These are phyloP conservation scores for Phataginus tetradactyla DNA, from an alignment of 2,797 vertebrate genomes.

Conservation along the genomic window DNA sequence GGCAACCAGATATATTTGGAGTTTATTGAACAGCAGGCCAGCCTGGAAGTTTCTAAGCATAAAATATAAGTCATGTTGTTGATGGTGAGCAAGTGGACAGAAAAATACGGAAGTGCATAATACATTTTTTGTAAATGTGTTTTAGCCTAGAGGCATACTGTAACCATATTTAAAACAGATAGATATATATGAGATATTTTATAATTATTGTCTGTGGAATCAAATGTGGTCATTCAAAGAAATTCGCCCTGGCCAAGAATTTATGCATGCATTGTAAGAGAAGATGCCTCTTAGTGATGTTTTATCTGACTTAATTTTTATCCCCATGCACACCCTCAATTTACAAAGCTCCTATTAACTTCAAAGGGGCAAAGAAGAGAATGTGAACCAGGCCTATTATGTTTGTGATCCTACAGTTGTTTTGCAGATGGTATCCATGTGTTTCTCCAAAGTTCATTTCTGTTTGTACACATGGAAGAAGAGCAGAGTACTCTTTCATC, in stretches of 20 bases:
- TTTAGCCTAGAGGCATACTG: neutral
- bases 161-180: slow-evolving; percentile 8
- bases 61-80: neutral
- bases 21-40: neutral
- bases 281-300: neutral
- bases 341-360: slow-evolving; percentile 65
- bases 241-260: neutral
- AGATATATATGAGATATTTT: neutral
- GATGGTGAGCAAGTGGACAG: neutral
- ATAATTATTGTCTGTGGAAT: neutral
- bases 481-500: slow-evolving; percentile 51
- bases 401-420: slow-evolving; percentile 26
- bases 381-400: slow-evolving; percentile 48
- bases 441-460: slow-evolving; percentile 54
- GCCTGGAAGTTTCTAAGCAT: neutral
- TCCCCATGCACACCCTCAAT: slow-evolving; percentile 37
- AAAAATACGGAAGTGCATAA: neutral
- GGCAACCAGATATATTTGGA: neutral
- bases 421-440: slow-evolving; percentile 70
- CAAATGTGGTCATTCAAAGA: neutral
- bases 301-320: slow-evolving; percentile 55
- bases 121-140: neutral
- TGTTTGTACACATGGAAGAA: slow-evolving; percentile 46
- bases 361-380: slow-evolving; percentile 43
- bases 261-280: neutral